These are phyloP conservation scores for zebrafish (Danio rerio) DNA, from an alignment of 2,113 vertebrate species.

Conservation along the genomic window DNA sequence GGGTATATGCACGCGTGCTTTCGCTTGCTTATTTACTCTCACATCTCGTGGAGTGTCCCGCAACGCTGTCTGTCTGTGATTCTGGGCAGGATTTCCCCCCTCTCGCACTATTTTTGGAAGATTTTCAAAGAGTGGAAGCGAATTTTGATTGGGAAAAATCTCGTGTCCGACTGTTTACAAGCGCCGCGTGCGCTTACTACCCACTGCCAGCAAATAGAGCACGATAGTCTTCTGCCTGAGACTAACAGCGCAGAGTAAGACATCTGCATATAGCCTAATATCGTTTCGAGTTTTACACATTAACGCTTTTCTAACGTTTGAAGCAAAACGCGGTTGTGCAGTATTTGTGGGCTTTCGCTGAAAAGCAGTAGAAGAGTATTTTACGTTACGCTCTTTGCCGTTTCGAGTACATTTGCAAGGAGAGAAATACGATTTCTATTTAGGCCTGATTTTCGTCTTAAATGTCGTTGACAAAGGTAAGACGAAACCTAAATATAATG, in stretches of 20 bases:
- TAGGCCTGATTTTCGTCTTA: slow-evolving; percentile 30
- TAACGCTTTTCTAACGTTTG: slow-evolving; percentile 42
- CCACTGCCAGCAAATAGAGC: slow-evolving; percentile 78
- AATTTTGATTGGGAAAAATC: slow-evolving; percentile 92
- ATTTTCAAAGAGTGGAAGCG: slow-evolving; percentile 90
- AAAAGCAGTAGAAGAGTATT: slow-evolving; percentile 65
- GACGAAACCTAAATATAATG: slow-evolving; percentile 15
- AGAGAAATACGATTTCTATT: neutral
- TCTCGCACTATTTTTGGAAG: slow-evolving; percentile 89
- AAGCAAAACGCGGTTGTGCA: slow-evolving; percentile 8
- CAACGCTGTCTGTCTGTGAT: slow-evolving; percentile 68
- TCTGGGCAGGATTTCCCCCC: slow-evolving; percentile 78
- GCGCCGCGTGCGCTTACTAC: slow-evolving; percentile 86
- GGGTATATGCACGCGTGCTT: slow-evolving; percentile 61
- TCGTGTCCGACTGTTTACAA: slow-evolving; percentile 96
- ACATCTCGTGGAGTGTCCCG: slow-evolving; percentile 63
- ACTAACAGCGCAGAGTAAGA: neutral
- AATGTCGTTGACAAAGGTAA: slow-evolving; percentile 41
- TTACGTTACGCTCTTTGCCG: slow-evolving; percentile 1
- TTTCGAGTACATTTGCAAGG: slow-evolving; percentile 38
- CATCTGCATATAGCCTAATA: slow-evolving; percentile 18
- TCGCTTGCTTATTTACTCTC: slow-evolving; percentile 60
- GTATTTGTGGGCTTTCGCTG: slow-evolving; percentile 27
- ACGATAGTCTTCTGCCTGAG: slow-evolving; percentile 26
- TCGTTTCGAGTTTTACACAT: slow-evolving; percentile 36